A percentile compares a stretch with the other conserved stretches of the same genome.
phyloP scores from a whole-genome alignment of 2,888 invertebrate species.

The Hirtodrosophila confusa region DNA sequence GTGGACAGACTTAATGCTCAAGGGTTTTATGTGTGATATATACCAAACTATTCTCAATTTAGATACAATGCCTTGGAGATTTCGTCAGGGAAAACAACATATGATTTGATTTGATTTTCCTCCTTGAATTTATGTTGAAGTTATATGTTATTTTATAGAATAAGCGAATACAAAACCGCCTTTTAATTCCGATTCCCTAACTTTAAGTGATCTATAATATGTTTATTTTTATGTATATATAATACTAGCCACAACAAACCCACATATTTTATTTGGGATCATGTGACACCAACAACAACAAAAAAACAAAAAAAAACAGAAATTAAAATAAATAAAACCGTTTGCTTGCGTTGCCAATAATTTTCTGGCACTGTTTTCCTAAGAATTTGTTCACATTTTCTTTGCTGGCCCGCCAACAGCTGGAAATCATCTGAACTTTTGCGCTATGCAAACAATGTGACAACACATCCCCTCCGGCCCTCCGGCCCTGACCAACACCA shows the following conservation, averaged over 20 bases:
- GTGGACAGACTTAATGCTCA: no score
- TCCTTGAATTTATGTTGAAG: no score
- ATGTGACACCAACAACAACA: conserved; percentile 36
- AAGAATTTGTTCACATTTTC: conserved; percentile 44
- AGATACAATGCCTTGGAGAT: no score
- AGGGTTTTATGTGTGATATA: no score
- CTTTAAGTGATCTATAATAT: no score
- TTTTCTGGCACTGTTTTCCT: conserved; percentile 40
- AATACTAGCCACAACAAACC: conserved; percentile 6
- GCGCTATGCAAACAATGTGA: conserved; percentile 56
- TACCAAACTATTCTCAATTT: no score
- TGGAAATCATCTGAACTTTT: conserved; percentile 53
- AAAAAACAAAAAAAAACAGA: conserved; percentile 16
- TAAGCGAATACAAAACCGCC: no score
- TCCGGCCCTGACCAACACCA: background rate
- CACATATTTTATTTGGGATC: conserved; percentile 10
- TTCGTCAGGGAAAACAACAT: no score
- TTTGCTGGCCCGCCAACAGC: conserved; percentile 33
- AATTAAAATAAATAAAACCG: conserved; percentile 4
- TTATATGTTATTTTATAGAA: no score
- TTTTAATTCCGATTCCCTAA: no score
- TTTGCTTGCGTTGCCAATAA: conserved; percentile 36
- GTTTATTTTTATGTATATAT: no score
- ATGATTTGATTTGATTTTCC: no score
- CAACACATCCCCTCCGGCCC: conserved; percentile 17